These are phyloP conservation scores for Axea sp. DNA, from an alignment of 2,888 invertebrate genomes.

Conservation along the genomic window DNA sequence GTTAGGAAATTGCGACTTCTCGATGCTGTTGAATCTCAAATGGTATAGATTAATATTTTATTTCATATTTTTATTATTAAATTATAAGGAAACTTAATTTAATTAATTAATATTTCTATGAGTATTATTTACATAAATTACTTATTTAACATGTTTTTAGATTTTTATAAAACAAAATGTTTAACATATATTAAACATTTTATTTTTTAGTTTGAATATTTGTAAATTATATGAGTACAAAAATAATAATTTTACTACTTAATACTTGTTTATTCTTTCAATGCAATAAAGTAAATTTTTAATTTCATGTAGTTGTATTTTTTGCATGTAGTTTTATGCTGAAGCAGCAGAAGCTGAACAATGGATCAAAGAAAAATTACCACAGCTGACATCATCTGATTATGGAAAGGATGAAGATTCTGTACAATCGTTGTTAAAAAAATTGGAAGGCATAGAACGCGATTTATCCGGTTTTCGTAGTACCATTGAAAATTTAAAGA, in stretches of 20 bases:
- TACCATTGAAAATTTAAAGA: conserved; percentile 85
- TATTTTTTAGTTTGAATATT: too few species aligned
- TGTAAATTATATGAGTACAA: too few species aligned
- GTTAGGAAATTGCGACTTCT: conserved; percentile 86
- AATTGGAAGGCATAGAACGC: conserved; percentile 90
- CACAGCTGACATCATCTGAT: conserved; percentile 87
- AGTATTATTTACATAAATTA: too few species aligned
- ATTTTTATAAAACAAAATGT: too few species aligned
- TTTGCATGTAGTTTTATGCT: conserved; percentile 85
- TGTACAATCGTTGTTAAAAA: conserved; percentile 89
- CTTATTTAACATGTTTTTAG: too few species aligned
- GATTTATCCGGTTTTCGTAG: conserved; percentile 90
- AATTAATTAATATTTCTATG: too few species aligned
- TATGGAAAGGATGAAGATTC: conserved; percentile 96
- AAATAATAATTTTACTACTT: too few species aligned
- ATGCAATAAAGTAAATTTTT: not conserved
- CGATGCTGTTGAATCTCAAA: conserved; percentile 91
- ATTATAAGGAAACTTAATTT: too few species aligned
- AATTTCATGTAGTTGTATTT: not conserved
- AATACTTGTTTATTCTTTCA: too few species aligned
- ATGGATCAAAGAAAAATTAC: conserved; percentile 94
- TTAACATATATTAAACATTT: too few species aligned
- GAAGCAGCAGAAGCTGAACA: conserved; percentile 94
- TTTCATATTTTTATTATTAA: not conserved
- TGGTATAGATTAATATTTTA: conserved; percentile 81